These are phyloP conservation scores for Polydrusus cervinus DNA, from an alignment of 2,888 invertebrate genomes.

Conservation along the genomic window DNA sequence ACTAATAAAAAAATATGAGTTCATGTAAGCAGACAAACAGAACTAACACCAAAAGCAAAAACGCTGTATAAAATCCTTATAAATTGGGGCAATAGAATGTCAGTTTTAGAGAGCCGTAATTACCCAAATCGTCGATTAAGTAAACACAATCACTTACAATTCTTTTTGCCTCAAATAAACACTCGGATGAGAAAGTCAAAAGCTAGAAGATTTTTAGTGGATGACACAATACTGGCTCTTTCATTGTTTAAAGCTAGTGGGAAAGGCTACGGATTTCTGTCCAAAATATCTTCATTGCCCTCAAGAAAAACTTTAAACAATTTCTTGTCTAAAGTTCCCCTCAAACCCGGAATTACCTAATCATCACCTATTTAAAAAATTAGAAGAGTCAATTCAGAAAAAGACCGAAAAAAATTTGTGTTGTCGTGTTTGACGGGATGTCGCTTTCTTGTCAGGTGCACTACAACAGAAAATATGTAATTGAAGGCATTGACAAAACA, in stretches of 20 bases:
- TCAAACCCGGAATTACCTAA: constrained; percentile 33
- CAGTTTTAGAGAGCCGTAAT: not conserved
- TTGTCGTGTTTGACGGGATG: constrained; percentile 27
- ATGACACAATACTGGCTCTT: constrained; percentile 19
- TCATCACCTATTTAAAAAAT: constrained; percentile 12
- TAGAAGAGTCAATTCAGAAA: constrained; percentile 15
- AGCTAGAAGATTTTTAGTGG: constrained; percentile 22
- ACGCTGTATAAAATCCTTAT: no score
- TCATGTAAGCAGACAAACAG: no score
- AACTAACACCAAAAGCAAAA: no score
- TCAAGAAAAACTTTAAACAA: constrained; percentile 9
- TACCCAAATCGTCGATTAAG: not conserved
- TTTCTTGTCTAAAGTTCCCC: constrained; percentile 24
- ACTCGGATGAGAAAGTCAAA: not conserved
- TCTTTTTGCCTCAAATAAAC: constrained; percentile 25
- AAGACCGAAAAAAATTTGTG: not conserved
- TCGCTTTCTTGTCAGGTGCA: not conserved
- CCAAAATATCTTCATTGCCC: constrained; percentile 23
- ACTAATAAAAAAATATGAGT: no score
- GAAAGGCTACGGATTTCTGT: constrained; percentile 33
- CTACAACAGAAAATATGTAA: not conserved
- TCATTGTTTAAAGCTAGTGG: constrained; percentile 29
- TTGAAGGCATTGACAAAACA: not conserved
- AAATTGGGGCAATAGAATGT: no score
- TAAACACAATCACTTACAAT: constrained; percentile 17